Percentiles rank a stretch among this genome's conserved stretches.
Evolutionary conservation across 2,797 vertebrate species (phyloP).

Genomic region (Setipinna tenuifilis): DNA sequence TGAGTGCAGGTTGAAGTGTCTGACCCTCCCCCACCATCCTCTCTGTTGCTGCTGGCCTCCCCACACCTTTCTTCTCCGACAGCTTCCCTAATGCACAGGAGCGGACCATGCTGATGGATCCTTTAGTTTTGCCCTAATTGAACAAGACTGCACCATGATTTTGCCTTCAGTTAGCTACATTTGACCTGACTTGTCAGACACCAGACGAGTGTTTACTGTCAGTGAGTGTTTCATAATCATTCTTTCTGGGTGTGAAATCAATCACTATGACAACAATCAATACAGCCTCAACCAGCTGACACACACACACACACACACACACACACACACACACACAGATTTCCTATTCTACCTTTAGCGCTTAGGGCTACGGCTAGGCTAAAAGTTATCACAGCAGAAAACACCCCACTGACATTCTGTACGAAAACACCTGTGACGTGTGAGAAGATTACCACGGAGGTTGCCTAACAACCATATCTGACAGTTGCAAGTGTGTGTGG

Average conservation of each 20-base stretch:
- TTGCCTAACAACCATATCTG: neutral
- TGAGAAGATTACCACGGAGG: neutral
- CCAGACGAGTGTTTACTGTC: constrained; percentile 19
- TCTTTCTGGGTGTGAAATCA: neutral
- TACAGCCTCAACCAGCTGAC: neutral
- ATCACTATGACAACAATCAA: constrained; percentile 23
- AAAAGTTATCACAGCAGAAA: neutral
- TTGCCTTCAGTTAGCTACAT: neutral
- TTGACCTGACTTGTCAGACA: constrained; percentile 17
- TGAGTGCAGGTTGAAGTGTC: neutral
- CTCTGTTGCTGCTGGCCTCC: neutral
- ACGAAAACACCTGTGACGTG: neutral
- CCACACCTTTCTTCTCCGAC: neutral
- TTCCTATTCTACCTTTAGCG: neutral
- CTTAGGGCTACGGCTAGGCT: neutral
- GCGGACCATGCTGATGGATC: neutral
- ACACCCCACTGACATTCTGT: neutral
- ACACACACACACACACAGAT: constrained; percentile 9
- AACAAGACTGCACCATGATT: neutral
- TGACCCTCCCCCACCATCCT: neutral
- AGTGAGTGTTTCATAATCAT: constrained; percentile 22
- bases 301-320: neutral
- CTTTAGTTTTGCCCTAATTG: constrained; percentile 9
- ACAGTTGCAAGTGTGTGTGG: neutral
- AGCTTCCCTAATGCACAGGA: neutral